A percentile compares a stretch with the other conserved stretches of the same genome.
These are phyloP conservation scores for Trichosurus vulpecula DNA, from an alignment of 2,797 vertebrate genomes.

Conservation along the genomic window DNA sequence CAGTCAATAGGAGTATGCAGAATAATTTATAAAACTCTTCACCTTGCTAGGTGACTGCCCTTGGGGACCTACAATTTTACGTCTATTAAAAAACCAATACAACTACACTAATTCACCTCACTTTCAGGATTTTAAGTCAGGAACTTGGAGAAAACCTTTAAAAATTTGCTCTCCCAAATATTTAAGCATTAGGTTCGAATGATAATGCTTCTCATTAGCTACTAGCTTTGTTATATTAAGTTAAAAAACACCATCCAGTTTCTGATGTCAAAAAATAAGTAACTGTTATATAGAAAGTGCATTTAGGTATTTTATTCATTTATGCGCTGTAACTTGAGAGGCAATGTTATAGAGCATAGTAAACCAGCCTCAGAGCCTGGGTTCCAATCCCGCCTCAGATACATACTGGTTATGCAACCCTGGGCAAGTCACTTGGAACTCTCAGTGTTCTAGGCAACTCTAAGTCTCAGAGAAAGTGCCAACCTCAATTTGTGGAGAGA, in stretches of 20 bases:
- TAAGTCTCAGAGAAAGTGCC: neutral
- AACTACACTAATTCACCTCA: neutral
- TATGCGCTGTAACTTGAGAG: neutral
- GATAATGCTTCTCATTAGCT: slow-evolving; percentile 39
- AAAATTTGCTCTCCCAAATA: slow-evolving; percentile 1
- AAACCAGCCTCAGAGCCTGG: neutral
- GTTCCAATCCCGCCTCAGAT: neutral
- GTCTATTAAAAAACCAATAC: slow-evolving; percentile 15
- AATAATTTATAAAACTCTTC: slow-evolving; percentile 33
- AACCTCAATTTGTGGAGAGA: neutral
- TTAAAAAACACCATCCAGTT: slow-evolving; percentile 42
- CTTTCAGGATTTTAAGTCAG: slow-evolving; percentile 3
- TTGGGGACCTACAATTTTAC: neutral
- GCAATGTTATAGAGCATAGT: neutral
- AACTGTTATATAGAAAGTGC: slow-evolving; percentile 40
- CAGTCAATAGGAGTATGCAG: slow-evolving; percentile 32
- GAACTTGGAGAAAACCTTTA: neutral
- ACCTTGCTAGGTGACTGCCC: slow-evolving; percentile 8
- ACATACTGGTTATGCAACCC: neutral
- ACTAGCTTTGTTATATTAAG: slow-evolving; percentile 38
- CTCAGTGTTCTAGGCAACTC: neutral
- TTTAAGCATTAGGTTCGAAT: slow-evolving; percentile 24
- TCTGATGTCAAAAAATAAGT: slow-evolving; percentile 48
- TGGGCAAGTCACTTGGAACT: neutral
- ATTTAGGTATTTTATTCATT: neutral